Conservation (phyloP, 2,797 vertebrate genomes). For the Oreochromis grahami region DNA sequence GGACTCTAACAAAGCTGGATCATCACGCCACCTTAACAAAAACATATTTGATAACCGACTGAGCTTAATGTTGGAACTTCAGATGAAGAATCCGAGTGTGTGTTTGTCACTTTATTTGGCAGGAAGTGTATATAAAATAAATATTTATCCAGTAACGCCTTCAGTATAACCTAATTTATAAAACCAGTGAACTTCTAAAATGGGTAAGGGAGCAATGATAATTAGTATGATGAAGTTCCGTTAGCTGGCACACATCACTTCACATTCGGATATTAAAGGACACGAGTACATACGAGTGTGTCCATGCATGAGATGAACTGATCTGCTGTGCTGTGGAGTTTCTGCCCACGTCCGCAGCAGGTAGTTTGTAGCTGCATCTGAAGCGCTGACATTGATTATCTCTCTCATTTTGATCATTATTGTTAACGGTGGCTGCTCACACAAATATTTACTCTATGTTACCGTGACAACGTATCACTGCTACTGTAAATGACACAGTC, state of each 20-base stretch:
- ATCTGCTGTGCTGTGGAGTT: background rate
- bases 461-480: constrained; percentile 40
- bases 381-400: constrained; percentile 23
- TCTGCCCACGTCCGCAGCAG: background rate
- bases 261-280: background rate
- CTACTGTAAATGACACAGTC: background rate
- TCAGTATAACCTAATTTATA: background rate
- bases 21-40: background rate
- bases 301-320: background rate
- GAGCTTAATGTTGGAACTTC: background rate
- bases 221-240: background rate
- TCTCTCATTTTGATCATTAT: constrained; percentile 27
- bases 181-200: background rate
- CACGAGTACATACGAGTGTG: background rate
- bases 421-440: constrained; percentile 44
- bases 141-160: background rate
- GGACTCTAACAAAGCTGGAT: too few relatives aligned
- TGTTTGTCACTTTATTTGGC: background rate
- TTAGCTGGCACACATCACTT: background rate
- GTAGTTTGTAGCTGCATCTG: constrained; percentile 3
- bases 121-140: background rate
- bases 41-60: background rate
- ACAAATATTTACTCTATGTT: constrained; percentile 40
- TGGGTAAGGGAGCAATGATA: background rate
- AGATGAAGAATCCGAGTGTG: background rate